Evolutionary conservation across 2,113 vertebrate species (phyloP), one percentile per base, ranked within the genome.

Genomic region (Scartelaos histophorus): DNA sequence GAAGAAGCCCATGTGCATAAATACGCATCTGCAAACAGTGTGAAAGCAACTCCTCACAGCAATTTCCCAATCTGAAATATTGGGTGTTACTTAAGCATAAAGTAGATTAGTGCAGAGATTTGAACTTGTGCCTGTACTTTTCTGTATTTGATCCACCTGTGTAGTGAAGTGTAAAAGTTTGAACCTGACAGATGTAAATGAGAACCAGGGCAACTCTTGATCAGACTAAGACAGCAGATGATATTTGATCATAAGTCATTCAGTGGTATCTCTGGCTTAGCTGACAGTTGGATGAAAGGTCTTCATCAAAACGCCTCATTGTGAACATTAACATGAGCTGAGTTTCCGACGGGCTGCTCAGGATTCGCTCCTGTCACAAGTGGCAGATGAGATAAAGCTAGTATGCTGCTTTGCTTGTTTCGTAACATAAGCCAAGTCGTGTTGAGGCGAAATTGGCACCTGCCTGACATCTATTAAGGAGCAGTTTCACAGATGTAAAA

Each of bases 391-490:
- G 81, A 87, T 84, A 83, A 80, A 79, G 71, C 82, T 77, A 66
- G 82, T 82, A 78, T 87, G 83, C 79, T 68, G 82, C 88, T 87
- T 69, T 70, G 76, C 88, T 87, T 77, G 85, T 92, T 92, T 86
- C 72, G 66, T 87, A 87, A 85, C 86, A 82, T 80, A 85, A 88
- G 73, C 71, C 84, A 86, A 81, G 47, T 79, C 69, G 24, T 80
- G 82, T 82, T 83, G 75, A 68, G 74, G 78, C 74, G 60, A 83
- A 85, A 85, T 87, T 91, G 84, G 75, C 85, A 85, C 67, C 75
- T 81, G 79, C 70, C 76, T 74, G 77, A 76, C 79, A 85, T 73
- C 69, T 82, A 87, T 87, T 86, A 84, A 87, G 86, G 82, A 82
- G 73, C 64, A 58, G 69, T 84, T 89, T 80, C 77, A 76, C 70